Base-by-base conservation (phyloP, 2,888 invertebrate species). In the Notocelia uddmanniana region DNA sequence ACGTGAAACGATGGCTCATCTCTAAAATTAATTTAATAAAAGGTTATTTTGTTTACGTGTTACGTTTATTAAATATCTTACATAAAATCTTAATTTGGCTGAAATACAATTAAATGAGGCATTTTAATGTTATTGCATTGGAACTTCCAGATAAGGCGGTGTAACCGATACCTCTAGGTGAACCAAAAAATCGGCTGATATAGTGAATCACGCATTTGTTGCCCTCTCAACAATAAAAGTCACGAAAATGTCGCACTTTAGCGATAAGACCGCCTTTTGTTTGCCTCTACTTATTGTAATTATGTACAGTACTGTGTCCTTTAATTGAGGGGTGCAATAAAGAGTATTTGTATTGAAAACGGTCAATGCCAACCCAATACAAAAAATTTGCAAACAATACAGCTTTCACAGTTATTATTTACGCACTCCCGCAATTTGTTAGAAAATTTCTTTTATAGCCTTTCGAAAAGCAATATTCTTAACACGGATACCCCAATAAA, bases 401-500 rank as follows among this genome's bases (percentile, higher is more conserved):
- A 69, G 78, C 79, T 80, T 77, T 77, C 79, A 74, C 76, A 68
- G 76, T 60, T 79, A 80, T 78, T 79, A 60, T 60, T 78, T 73
- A 74, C 76, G 74, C 75, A 76, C 74, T 73, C 77, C 69, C 75
- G 76, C 79, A 80, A 79, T 83, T 83, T 80, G 79, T 79, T 75
- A 76, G 76, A 77, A 74, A 78, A 77, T 78, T 76, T 79, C 78
- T 84, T 82, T 84, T 78, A 78, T 74, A 81, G 75, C 75, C 76
- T 77, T 79, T 77, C 74, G 64, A 73, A 73, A 76, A 76, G 77
- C 82, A 83, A 85, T 84, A 85, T 82, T 75, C 80, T 76, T 81
- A 82, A 88, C 89, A 89, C 85, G 78, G 80, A 89, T 88, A 88
- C 86, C 87, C 83, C 85, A 86, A 90, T 88, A 89, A 89, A 87